Evolutionary conservation across 1,140 invertebrate genomes (phyloP), one percentile per base, ranked within the genome.

Genomic region (Drosophila tropicalis): DNA sequence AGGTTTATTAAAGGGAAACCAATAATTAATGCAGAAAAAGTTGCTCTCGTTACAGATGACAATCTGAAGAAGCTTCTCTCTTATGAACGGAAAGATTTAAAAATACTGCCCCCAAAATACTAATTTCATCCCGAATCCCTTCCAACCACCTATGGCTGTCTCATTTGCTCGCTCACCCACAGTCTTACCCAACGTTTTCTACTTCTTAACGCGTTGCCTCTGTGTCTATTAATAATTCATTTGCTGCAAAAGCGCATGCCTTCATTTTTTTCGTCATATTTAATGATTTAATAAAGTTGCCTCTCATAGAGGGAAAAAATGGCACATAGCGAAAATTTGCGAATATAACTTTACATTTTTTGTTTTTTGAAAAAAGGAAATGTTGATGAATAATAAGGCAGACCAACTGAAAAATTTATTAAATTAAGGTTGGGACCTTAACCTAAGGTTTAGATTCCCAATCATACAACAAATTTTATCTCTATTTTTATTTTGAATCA

Each of bases 161-260:
- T 5, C 41, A 5, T 15, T 17, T 44, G 4, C 10, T 44, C 15
- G 5, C n/a, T 44, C 15, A 15, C 41, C n/a, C 41, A 44, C n/a
- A 44, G 15, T 17, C 2, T 47, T 19, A 6, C 44, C 9, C 44
- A 51, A 10, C 44, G 15, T 47, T 47, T 17, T 47, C 44, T 47
- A 36, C 55, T 44, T 17, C 61, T 65, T 47, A 34, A 40, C 41
- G 54, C 22, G 22, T 25, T 25, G 22, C 22, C 22, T 25, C 22
- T 25, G 22, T 40, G 17, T 66, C 62, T 68, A 86, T 86, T 89
- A 84, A 89, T 87, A 87, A 87, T 89, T 84, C 80, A 87, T 87
- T 89, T 79, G 72, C 82, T 67, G 65, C 65, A 72, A 72, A 62
- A 76, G 77, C 62, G 77, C 79, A 68, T 87, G 82, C 83, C 63